Conservation (phyloP, 2,888 invertebrate genomes). For the Drosophila histrio region DNA sequence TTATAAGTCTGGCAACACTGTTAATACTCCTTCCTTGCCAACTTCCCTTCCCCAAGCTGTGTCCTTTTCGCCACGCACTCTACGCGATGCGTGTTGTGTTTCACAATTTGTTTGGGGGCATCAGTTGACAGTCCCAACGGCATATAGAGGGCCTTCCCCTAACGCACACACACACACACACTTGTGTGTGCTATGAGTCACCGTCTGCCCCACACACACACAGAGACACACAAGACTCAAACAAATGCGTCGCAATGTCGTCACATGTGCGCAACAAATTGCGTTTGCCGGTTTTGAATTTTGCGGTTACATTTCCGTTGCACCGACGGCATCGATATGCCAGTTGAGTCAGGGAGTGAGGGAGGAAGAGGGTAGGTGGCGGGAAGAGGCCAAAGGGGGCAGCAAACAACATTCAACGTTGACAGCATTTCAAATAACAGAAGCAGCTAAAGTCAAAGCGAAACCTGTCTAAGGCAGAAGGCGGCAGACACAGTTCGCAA, state of each 20-base stretch:
- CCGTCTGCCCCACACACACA: conserved; percentile 34
- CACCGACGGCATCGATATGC: conserved; percentile 53
- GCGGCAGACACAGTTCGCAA: conserved; percentile 4
- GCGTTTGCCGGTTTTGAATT: conserved; percentile 72
- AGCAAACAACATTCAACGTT: conserved; percentile 37
- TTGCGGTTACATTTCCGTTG: conserved; percentile 79
- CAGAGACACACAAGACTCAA: conserved; percentile 5
- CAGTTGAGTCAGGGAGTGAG: background rate
- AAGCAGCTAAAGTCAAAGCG: conserved; percentile 37
- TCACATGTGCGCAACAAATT: conserved; percentile 78
- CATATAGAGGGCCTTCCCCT: conserved; percentile 12
- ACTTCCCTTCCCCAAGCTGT: background rate
- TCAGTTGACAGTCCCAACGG: conserved; percentile 57
- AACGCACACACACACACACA: conserved; percentile 9
- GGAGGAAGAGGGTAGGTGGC: background rate
- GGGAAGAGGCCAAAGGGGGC: background rate
- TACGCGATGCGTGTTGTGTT: conserved; percentile 60
- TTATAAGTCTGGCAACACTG: no score
- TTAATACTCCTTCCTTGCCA: no score
- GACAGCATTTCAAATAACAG: conserved; percentile 70
- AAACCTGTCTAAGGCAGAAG: conserved; percentile 26
- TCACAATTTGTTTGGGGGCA: conserved; percentile 61
- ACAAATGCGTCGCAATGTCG: conserved; percentile 37
- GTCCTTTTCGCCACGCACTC: background rate
- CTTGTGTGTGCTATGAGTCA: conserved; percentile 43